These are phyloP conservation scores for Agapornis canus DNA, from an alignment of 2,797 vertebrate genomes.

Conservation along the genomic window DNA sequence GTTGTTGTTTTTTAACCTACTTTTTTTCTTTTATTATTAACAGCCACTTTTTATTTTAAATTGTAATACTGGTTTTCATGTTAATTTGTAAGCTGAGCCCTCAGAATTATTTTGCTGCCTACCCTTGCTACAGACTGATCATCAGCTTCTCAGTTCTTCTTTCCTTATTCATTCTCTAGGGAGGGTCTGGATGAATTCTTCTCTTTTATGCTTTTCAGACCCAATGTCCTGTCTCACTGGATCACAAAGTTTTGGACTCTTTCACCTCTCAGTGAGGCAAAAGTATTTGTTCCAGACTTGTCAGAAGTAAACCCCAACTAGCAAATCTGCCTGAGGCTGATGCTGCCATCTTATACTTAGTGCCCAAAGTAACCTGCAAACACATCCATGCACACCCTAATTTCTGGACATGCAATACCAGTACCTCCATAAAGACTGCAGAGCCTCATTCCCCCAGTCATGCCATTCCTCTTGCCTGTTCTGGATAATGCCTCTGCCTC, in stretches of 20 bases:
- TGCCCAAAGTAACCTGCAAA: neutral
- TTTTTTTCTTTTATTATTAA: neutral
- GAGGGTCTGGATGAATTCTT: neutral
- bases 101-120: neutral
- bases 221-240: neutral
- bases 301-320: neutral
- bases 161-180: neutral
- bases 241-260: neutral
- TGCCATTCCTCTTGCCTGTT: neutral
- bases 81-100: neutral
- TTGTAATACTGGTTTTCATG: neutral
- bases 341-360: neutral
- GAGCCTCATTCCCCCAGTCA: neutral
- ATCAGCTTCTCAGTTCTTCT: neutral
- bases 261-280: neutral
- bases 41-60: neutral
- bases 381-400: accelerated
- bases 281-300: neutral
- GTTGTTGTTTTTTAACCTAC: neutral
- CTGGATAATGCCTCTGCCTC: neutral
- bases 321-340: neutral
- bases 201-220: neutral
- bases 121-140: neutral
- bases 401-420: neutral
- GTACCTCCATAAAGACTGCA: neutral